Base-by-base conservation (phyloP, 2,797 vertebrate species). In the Myripristis murdjan region DNA sequence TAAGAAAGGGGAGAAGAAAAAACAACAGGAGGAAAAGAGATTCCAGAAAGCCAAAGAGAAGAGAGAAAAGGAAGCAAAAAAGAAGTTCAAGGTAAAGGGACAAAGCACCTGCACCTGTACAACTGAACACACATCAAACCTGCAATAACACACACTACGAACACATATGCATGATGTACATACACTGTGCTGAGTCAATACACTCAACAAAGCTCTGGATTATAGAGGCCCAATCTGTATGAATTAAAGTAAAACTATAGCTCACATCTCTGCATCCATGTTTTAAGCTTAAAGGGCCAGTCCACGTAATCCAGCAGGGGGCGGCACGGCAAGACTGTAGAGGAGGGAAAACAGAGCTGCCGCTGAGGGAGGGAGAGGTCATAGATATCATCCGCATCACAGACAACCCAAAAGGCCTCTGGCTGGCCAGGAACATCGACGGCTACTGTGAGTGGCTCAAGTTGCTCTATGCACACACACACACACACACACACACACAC, bases 371-470 rank as follows among this genome's bases (percentile, higher is more conserved):
- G 49, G 94, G 94, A 12, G 94, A 96, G 11, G 62, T 89, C 6
- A 89, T 95, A 5, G 95, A 97, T 83, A 94, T 96, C 0, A 93
- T 96, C 57, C 93, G 95, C 5, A 84, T 96, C 68, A 95, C 89
- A 6, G 93, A 96, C 77, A 97, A 96, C 26, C 95, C 96, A 2
- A 95, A 95, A 80, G 95, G 95, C 41, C 94, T 94, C 54, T 97
- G 96, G 95, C 64, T 95, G 43, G 95, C 91, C 55, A 92, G 93
- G 67, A 92, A 87, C 2, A n/a, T 63, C 58, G 91, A 88, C 52
- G 93, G 90, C 24, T 79, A 69, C 37, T 95, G 94, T 95, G 12
- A 37, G 11, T 37, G 2, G 11, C 6, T 35, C 10, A 77, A 90
- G 95, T 53, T 39, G 8, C 52, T 53, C 16, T 15, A 28, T 43